phyloP scores from a whole-genome alignment of 1,140 invertebrate species.

The Bombus waltoni region DNA sequence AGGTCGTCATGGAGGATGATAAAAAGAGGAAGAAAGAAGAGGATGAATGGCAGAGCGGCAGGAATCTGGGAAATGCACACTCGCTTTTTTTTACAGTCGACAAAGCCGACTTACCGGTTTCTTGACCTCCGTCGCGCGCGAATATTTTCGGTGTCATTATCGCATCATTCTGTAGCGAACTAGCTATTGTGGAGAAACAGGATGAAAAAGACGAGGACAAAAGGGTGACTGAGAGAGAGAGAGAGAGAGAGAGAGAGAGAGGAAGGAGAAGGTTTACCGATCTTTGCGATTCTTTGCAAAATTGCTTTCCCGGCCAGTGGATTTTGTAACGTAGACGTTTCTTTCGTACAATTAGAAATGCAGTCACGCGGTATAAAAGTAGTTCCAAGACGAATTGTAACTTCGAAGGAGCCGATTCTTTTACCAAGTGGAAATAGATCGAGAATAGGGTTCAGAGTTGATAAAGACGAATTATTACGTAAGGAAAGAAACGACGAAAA shows the following conservation, averaged over 20 bases:
- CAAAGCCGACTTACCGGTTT: constrained; percentile 45
- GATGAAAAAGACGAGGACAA: background rate
- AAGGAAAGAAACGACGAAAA: no score
- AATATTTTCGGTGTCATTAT: constrained; percentile 51
- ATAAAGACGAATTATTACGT: no score
- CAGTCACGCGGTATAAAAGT: background rate
- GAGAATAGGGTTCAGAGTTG: no score
- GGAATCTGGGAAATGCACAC: constrained; percentile 51
- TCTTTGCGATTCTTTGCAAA: no score
- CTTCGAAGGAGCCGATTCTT: no score
- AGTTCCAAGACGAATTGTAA: no score
- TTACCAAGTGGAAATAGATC: background rate
- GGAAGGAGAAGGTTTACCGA: background rate
- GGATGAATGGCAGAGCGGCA: constrained; percentile 35
- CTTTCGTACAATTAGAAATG: no score
- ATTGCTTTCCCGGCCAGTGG: no score
- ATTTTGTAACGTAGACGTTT: no score
- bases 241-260: background rate
- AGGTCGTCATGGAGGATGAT: constrained; percentile 21
- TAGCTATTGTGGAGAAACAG: background rate
- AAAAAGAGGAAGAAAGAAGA: constrained; percentile 44
- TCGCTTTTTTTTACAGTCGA: constrained; percentile 12
- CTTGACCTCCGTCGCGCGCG: constrained; percentile 35
- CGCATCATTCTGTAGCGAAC: constrained; percentile 4
- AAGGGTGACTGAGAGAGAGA: background rate